Base-by-base conservation (phyloP, 2,888 invertebrate genomes). In the Notodonta ziczac region DNA sequence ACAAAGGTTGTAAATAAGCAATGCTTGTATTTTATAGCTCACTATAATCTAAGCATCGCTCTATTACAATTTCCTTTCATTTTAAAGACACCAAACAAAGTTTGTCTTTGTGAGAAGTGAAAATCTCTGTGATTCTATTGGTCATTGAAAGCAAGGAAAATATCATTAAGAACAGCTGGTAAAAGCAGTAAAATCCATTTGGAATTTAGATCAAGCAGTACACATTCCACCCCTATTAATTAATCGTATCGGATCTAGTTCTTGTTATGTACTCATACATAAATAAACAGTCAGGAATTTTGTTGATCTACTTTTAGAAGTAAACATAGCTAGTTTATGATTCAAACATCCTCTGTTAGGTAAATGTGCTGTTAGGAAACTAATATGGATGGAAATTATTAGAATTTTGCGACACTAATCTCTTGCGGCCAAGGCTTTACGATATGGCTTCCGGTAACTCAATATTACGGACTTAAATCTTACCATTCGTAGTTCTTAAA, bases 341-440 rank as follows among this genome's bases (percentile, higher is more conserved):
- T 60, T 67, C 60, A 61, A 57, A 69, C 72, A 74, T 77, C 76
- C 73, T 77, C 70, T 65, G 65, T 73, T 54, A 35, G 56, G 40
- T 52, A 44, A 57, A 52, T 52, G n/a, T 46, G 13, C 58, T 56
- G 60, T 65, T 53, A n/a, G 35, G 35, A 54, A 53, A 46, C 14
- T 16, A 42, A 13, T 10, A 42, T 14, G 42, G 16, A 55, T 12
- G 5, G 42, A 24, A 44, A 42, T 46, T 63, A 68, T 71, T 60
- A 51, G 24, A 62, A 55, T 61, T 63, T 58, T 42, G 48, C 14
- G 62, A 59, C 57, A 61, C 62, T 61, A 67, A 69, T 73, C 46
- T 56, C 5, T 42, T 44, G 24, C 61, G 24, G 63, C 59, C 69
- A 65, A 66, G 63, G 63, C 32, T 67, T 56, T 56, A 56, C 61